Evolutionary conservation across 2,113 vertebrate species (phyloP), one percentile per base, ranked within the genome.

Genomic region (Cephalopterus ornatus): DNA sequence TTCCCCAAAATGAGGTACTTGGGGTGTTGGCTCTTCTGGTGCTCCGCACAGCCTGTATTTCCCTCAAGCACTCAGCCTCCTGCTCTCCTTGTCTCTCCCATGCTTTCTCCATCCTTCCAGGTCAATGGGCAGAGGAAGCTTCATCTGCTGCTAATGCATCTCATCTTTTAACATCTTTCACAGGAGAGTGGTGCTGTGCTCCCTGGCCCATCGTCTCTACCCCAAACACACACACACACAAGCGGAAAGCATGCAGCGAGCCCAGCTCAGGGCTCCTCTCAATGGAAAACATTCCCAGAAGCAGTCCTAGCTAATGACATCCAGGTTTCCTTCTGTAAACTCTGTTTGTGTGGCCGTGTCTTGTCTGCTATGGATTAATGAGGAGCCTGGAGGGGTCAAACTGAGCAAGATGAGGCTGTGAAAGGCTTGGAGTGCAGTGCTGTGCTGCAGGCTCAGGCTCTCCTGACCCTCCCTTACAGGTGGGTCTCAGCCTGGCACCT

Each of bases 1-100:
- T 99, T 99, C 92, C 99, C 99, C 68, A 98, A 98, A 61, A 98
- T 99, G 97, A 99, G 99, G 99, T 99, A 98, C 78, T 93, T 39
- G 19, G 59, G 56, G 35, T 33, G 20, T 20, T 80, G n/a, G 15
- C 67, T 81, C 28, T 73, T 21, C 61, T 87, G 47, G 32, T 3
- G 1, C 27, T 74, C 55, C 41, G 62, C 70, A 20, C 62, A 44
- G 90, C 32, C 39, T 77, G 28, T 42, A 6, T 63, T 88, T 88
- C 39, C 86, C 91, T 61, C 44, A 13, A 94, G 81, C 56, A 62
- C 76, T 90, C 95, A 80, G 62, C 44, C 73, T 92, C 72, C 89
- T 39, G 37, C 44, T 80, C 14, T 17, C 75, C 89, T 61, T 55
- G 81, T 81, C 95, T 80, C 28, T 61, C 76, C 70, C 46, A 1